Evolutionary conservation across 2,113 vertebrate genomes (phyloP), one percentile per base, ranked within the genome.

Genomic region (Tachysurus fulvidraco): DNA sequence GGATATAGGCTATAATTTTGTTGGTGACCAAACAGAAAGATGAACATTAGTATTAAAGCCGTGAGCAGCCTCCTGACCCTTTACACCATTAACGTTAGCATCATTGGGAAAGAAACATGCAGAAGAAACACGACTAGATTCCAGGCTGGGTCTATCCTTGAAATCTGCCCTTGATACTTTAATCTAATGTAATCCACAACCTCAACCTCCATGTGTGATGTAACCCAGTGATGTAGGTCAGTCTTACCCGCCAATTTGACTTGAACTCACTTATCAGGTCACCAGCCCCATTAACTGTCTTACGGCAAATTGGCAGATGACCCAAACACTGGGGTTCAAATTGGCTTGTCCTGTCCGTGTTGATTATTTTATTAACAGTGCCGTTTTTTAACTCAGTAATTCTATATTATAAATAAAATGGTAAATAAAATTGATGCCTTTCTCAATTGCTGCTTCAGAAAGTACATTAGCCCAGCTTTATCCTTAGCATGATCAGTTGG

Each of bases 211-310:
- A 89, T 82, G 90, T 82, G 89, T 95, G 95, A 93, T 86, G 90
- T 94, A 94, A 95, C 60, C 11, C 5, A 30, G 36, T 55, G 4
- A 94, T 94, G 89, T 93, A 93, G 94, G 93, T 94, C 93, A 92
- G 85, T 81, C 46, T 91, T 86, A 87, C 83, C 59, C 65, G 84
- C 89, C 88, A 23, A 92, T 92, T 86, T 85, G 36, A 86, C 89
- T 89, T 57, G 30, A 81, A 65, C 65, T 81, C 52, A 67, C 9
- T 74, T 55, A 79, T 84, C 7, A 28, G 30, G 67, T 77, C 46
- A 28, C 46, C 16, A 77, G 50, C 5, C 50, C 10, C 25, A 21
- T 41, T 41, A 21, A 77, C 36, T 41, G 52, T 84, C 71, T 64
- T 9, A 3, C 30, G 25, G 55, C 36, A 62, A 28, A 50, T 19